phyloP scores from a whole-genome alignment of 2,113 vertebrate species.

The Neogobius melanostomus region DNA sequence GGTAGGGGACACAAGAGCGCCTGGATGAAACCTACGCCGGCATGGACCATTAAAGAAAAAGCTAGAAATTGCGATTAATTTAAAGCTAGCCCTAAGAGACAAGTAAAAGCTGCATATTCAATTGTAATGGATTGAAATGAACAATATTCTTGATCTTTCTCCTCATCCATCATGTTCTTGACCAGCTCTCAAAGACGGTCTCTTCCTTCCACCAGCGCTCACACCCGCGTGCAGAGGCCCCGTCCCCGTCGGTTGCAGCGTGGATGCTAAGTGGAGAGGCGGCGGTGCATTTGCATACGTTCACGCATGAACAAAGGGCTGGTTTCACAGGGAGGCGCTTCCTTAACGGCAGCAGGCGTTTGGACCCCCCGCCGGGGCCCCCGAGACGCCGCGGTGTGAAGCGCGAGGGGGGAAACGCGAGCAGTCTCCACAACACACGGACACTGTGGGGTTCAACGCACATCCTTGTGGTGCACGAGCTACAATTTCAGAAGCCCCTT shows the following conservation, averaged over 20 bases:
- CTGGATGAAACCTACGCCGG: no score
- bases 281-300: slow-evolving; percentile 43
- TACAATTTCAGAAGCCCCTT: no score
- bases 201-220: not conserved
- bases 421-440: slow-evolving; percentile 2
- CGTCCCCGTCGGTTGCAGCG: not conserved
- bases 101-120: no score
- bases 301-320: slow-evolving; percentile 46
- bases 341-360: slow-evolving; percentile 12
- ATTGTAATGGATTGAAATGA: no score
- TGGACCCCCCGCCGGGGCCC: slow-evolving; percentile 26
- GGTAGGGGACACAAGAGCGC: no score
- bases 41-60: no score
- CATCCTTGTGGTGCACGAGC: no score
- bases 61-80: no score
- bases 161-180: not conserved
- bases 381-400: slow-evolving; percentile 50
- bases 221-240: not conserved
- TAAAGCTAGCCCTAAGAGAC: no score
- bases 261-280: slow-evolving; percentile 12
- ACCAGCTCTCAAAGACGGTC: not conserved
- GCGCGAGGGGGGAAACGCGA: slow-evolving; percentile 11
- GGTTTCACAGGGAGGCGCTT: slow-evolving; percentile 49
- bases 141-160: not conserved
- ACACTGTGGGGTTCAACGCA: not conserved